A percentile compares a stretch with the other conserved stretches of the same genome.
Conservation (phyloP, 2,113 vertebrate species). For the Crotophaga sulcirostris region DNA sequence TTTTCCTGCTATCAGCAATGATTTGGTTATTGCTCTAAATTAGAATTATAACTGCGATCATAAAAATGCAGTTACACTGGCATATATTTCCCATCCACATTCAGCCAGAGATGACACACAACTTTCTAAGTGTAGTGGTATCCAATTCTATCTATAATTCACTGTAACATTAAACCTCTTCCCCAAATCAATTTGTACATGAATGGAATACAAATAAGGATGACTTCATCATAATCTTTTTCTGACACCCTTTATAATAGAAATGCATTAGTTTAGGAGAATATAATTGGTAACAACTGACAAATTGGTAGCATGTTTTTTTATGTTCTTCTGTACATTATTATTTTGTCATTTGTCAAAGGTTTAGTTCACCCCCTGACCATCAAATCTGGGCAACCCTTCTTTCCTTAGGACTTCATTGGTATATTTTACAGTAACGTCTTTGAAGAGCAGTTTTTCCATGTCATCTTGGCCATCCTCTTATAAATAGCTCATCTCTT, state of each 20-base stretch:
- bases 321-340: neutral
- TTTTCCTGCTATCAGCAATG: neutral
- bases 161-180: neutral
- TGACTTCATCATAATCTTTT: neutral
- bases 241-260: neutral
- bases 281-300: neutral
- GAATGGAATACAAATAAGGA: neutral
- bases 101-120: neutral
- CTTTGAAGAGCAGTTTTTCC: neutral
- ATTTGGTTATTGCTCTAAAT: neutral
- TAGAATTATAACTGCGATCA: neutral
- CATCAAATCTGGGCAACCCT: neutral
- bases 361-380: neutral
- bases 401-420: neutral
- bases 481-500: neutral
- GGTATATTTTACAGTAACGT: neutral
- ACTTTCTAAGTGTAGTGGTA: neutral
- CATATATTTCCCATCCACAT: neutral
- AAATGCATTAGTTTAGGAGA: neutral
- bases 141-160: neutral
- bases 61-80: neutral
- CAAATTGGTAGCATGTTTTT: neutral
- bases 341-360: neutral
- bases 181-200: neutral
- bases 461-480: neutral